A percentile compares a stretch with the other conserved stretches of the same genome.
phyloP scores from a whole-genome alignment of 2,888 invertebrate species.

The Watsonalla cultraria region DNA sequence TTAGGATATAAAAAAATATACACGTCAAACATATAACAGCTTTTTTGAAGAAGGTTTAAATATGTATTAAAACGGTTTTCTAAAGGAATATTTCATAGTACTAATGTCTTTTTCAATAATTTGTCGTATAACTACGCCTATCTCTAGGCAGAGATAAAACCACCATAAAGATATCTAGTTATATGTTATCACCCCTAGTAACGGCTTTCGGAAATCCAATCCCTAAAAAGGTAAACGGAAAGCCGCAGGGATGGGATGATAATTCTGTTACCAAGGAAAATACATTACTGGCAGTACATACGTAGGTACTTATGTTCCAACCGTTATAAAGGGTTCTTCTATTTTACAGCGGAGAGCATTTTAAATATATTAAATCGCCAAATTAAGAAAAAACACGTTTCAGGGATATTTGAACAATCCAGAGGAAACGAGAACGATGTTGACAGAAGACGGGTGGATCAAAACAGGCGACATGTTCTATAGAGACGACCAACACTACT shows the following conservation, averaged over 20 bases:
- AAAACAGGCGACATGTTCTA: slow-evolving; percentile 47
- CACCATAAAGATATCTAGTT: background rate
- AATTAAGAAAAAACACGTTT: slow-evolving; percentile 6
- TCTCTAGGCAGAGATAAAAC: background rate
- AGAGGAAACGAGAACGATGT: slow-evolving; percentile 34
- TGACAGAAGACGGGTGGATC: slow-evolving; percentile 44
- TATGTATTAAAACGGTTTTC: no score
- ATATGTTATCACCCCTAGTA: slow-evolving; percentile 1
- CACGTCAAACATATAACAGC: no score
- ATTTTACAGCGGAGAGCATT: background rate
- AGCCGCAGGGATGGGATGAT: slow-evolving; percentile 10
- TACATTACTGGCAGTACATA: background rate
- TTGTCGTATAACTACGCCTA: background rate
- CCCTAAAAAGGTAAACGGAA: slow-evolving; percentile 16
- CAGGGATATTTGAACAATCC: slow-evolving; percentile 46
- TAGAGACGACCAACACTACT: slow-evolving; percentile 33
- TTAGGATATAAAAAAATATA: no score
- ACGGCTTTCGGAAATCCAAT: slow-evolving; percentile 11
- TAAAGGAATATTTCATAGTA: no score
- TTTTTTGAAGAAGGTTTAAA: no score
- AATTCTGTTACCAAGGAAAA: slow-evolving; percentile 10
- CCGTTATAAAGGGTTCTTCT: background rate
- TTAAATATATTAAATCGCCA: background rate
- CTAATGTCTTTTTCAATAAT: background rate
- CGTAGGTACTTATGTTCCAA: background rate